Percentiles rank a stretch among this genome's conserved stretches.
These are phyloP conservation scores for Drosophila nigritarsus DNA, from an alignment of 2,888 invertebrate species.

Conservation along the genomic window DNA sequence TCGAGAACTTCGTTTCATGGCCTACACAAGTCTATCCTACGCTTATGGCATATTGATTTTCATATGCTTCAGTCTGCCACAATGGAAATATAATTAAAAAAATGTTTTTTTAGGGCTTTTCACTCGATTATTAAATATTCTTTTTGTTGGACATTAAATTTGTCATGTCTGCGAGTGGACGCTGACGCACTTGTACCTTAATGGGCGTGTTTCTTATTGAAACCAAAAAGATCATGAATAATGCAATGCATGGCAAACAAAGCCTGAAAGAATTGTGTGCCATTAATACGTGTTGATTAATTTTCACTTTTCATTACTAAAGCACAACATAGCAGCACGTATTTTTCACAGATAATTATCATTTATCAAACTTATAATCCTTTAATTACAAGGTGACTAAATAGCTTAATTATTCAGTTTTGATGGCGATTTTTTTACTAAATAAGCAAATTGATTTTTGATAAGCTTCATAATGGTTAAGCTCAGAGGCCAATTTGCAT, in stretches of 20 bases:
- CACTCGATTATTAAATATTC: conserved; percentile 20
- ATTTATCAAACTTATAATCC: conserved; percentile 1
- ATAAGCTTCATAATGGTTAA: conserved; percentile 12
- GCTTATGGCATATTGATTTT: conserved; percentile 61
- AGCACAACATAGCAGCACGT: conserved; percentile 35
- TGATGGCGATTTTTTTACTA: background rate
- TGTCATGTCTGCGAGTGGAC: conserved; percentile 17
- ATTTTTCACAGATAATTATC: background rate
- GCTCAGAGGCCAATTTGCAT: conserved; percentile 54
- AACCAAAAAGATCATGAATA: conserved; percentile 54
- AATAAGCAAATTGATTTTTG: conserved; percentile 28
- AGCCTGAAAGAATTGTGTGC: background rate
- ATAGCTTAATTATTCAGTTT: conserved; percentile 11
- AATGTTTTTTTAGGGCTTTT: conserved; percentile 60
- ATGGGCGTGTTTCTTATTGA: conserved; percentile 44
- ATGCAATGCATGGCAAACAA: conserved; percentile 43
- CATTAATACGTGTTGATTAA: conserved; percentile 17
- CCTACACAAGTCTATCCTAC: conserved; percentile 52
- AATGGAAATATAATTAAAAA: conserved; percentile 52
- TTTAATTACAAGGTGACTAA: background rate
- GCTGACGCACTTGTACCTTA: conserved; percentile 56
- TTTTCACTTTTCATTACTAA: conserved; percentile 64
- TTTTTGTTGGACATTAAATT: conserved; percentile 23
- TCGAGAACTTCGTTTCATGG: conserved; percentile 27
- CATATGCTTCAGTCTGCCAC: background rate